Percentiles rank a stretch among this genome's conserved stretches.
These are phyloP conservation scores for Ceuthmochares aereus DNA, from an alignment of 2,113 vertebrate species.

Conservation along the genomic window DNA sequence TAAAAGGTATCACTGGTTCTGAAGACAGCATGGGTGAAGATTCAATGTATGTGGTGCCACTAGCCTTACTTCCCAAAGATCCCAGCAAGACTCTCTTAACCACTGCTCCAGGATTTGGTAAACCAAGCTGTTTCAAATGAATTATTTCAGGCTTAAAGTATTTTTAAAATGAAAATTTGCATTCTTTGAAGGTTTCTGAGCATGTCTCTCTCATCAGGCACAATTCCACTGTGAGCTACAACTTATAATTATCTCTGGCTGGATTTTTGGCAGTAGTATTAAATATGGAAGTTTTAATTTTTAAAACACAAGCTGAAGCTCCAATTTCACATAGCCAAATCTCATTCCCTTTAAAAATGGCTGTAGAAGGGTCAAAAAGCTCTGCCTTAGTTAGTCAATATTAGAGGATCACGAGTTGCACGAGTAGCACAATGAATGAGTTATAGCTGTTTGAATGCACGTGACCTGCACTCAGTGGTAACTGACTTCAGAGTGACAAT, in stretches of 20 bases:
- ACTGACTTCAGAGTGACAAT: slow-evolving; percentile 7
- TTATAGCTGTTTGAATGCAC: neutral
- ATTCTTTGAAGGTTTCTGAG: neutral
- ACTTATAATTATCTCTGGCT: neutral
- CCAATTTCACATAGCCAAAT: neutral
- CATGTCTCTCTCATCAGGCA: neutral
- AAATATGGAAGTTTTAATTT: neutral
- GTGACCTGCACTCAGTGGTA: neutral
- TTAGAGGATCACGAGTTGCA: neutral
- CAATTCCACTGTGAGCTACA: neutral
- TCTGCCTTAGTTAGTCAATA: neutral
- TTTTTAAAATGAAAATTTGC: neutral
- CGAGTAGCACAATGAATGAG: neutral
- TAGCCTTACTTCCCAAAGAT: neutral
- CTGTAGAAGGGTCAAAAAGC: slow-evolving; percentile 22
- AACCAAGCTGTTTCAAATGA: neutral
- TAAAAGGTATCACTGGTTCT: neutral
- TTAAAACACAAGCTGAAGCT: neutral
- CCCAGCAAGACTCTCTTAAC: neutral
- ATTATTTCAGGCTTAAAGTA: neutral
- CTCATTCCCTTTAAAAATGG: neutral
- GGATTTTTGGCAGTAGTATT: neutral
- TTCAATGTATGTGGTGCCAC: neutral
- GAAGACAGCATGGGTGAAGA: neutral
- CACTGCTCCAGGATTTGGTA: neutral